Percentiles rank a stretch among this genome's conserved stretches.
Conservation (phyloP, 2,797 vertebrate genomes). For the Macrochelys suwanniensis region DNA sequence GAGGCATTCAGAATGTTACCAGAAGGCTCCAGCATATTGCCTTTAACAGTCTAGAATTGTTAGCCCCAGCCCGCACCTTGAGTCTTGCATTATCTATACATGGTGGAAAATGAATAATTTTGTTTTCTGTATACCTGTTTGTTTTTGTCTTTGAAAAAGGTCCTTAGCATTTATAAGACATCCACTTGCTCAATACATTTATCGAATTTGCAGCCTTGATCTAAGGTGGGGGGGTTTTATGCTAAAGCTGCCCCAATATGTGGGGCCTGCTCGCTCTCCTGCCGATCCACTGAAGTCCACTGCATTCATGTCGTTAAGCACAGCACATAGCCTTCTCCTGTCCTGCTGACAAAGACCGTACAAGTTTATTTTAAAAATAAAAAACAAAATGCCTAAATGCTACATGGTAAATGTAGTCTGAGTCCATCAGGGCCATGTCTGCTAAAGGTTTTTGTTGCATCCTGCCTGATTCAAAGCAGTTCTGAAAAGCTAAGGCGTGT, state of each 20-base stretch:
- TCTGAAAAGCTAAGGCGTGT: conserved; percentile 42
- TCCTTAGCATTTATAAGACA: conserved; percentile 11
- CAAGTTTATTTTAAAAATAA: conserved; percentile 28
- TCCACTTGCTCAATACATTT: conserved; percentile 25
- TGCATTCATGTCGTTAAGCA: neutral
- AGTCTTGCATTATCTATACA: neutral
- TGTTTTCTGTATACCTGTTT: conserved; percentile 16
- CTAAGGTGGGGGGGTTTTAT: conserved; percentile 4
- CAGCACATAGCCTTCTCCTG: neutral
- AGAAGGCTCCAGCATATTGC: neutral
- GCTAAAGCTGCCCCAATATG: neutral
- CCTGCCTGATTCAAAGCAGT: conserved; percentile 60
- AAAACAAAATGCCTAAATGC: conserved; percentile 35
- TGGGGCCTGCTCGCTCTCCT: neutral
- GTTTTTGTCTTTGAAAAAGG: conserved; percentile 32
- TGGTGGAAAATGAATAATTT: neutral
- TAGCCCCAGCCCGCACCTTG: neutral
- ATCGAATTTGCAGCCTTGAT: conserved; percentile 44
- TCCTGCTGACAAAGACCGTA: neutral
- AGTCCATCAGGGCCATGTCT: conserved; percentile 50
- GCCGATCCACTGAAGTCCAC: neutral
- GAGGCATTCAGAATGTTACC: neutral
- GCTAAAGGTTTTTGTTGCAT: neutral
- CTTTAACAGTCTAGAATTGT: neutral
- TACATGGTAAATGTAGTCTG: conserved; percentile 24